Evolutionary conservation across 2,113 vertebrate species (phyloP).

Genomic region (Trogon melanurus): DNA sequence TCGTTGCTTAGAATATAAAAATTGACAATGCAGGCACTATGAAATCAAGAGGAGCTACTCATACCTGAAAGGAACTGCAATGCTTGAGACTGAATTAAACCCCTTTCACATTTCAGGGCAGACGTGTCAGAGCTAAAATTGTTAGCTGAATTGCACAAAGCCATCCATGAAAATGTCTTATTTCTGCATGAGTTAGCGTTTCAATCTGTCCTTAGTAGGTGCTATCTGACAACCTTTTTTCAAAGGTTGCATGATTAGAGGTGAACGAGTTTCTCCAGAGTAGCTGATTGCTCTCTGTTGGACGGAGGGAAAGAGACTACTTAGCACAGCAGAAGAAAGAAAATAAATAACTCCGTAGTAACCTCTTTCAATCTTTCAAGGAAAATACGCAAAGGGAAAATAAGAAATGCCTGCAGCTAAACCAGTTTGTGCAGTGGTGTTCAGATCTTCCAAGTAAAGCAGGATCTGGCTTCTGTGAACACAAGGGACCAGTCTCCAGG

Average conservation of each 20-base stretch:
- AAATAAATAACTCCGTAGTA: background rate
- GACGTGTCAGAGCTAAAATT: background rate
- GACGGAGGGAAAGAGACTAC: background rate
- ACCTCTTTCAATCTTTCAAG: background rate
- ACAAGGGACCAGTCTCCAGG: background rate
- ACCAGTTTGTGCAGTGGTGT: background rate
- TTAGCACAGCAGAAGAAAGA: background rate
- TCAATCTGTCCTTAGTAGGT: background rate
- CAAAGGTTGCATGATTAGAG: background rate
- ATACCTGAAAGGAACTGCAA: background rate
- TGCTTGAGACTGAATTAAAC: background rate
- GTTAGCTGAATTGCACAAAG: background rate
- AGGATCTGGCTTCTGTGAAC: background rate
- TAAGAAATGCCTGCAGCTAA: background rate
- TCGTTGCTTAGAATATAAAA: background rate
- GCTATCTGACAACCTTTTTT: background rate
- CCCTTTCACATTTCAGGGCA: background rate
- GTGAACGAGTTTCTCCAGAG: background rate
- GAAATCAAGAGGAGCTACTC: background rate
- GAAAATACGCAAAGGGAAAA: background rate
- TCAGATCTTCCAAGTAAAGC: background rate
- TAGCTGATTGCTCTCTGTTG: background rate
- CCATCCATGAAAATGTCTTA: background rate
- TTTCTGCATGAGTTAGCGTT: background rate
- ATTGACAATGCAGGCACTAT: background rate